These are phyloP conservation scores for Lepidostoma basale DNA, from an alignment of 1,140 invertebrate genomes.

Conservation along the genomic window DNA sequence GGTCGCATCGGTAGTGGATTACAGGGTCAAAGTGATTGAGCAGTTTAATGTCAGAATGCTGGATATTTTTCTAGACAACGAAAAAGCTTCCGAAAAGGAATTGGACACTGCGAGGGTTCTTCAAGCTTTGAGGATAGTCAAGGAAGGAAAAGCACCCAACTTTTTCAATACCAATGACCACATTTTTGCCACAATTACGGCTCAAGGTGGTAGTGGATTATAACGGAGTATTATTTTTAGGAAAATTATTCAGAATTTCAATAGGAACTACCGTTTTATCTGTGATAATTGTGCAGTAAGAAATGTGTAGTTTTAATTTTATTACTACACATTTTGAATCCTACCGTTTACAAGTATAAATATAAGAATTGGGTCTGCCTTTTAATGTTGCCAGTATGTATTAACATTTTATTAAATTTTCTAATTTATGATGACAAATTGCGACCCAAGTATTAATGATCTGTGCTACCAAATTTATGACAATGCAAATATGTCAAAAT, in stretches of 20 bases:
- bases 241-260: constrained; percentile 1
- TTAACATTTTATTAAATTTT: neutral
- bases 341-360: too few species aligned
- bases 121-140: constrained; percentile 76
- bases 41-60: constrained; percentile 77
- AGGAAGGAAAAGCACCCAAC: constrained; percentile 57
- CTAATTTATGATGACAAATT: neutral
- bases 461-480: neutral
- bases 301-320: constrained; percentile 16
- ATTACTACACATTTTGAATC: too few species aligned
- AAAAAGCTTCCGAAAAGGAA: constrained; percentile 85
- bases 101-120: constrained; percentile 89
- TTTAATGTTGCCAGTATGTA: neutral
- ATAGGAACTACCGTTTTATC: neutral
- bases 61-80: constrained; percentile 84
- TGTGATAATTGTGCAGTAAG: constrained; percentile 15
- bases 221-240: constrained; percentile 24
- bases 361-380: neutral
- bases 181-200: constrained; percentile 34
- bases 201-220: constrained; percentile 41
- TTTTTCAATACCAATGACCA: constrained; percentile 49
- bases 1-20: constrained; percentile 84
- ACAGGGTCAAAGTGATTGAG: constrained; percentile 87
- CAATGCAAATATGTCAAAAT: too few species aligned
- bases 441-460: neutral